phyloP scores from a whole-genome alignment of 64 coral and sea anemone species.

The Pocillopora verrucosa region DNA sequence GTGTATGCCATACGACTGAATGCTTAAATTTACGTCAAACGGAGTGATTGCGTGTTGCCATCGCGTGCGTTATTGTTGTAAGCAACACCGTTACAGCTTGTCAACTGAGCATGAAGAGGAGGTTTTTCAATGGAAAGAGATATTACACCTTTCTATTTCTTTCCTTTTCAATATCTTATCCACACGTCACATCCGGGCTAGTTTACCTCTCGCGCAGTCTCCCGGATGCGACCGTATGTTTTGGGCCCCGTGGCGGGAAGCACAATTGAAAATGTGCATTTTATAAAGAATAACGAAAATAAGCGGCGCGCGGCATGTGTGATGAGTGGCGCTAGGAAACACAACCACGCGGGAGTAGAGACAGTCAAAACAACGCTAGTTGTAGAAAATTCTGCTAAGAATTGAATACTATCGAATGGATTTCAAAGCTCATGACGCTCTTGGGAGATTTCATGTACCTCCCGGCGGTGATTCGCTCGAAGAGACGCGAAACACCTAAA shows the following conservation, averaged over 20 bases:
- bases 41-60: background rate
- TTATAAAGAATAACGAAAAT: conserved; percentile 43
- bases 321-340: conserved; percentile 26
- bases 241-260: conserved; percentile 42
- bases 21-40: background rate
- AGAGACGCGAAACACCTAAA: conserved; percentile 21
- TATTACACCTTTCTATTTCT: background rate
- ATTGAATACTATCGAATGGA: conserved; percentile 17
- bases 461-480: conserved; percentile 16
- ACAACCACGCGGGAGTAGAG: background rate
- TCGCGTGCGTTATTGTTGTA: background rate
- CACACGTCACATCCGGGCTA: conserved; percentile 5
- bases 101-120: background rate
- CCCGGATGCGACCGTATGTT: conserved; percentile 33
- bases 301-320: conserved; percentile 17
- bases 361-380: conserved; percentile 22
- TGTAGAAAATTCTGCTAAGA: background rate
- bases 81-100: background rate
- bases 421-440: conserved; percentile 14
- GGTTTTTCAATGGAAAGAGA: background rate
- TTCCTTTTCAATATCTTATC: background rate
- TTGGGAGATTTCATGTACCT: conserved; percentile 41
- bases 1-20: too few relatives aligned
- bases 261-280: conserved; percentile 44
- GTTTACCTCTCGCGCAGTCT: background rate